Evolutionary conservation across 2,113 vertebrate species (phyloP).

Genomic region (Sorex araneus): DNA sequence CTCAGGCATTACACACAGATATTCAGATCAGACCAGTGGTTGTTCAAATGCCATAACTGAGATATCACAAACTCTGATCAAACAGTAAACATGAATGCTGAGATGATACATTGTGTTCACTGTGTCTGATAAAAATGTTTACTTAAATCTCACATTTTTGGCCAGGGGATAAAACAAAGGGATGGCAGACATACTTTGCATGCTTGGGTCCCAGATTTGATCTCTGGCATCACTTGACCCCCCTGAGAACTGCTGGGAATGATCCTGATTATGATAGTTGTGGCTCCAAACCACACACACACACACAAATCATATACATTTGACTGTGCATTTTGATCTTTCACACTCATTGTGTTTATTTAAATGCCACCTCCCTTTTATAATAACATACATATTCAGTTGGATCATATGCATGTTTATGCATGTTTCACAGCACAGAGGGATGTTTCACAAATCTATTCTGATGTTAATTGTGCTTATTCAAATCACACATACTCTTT

Average conservation of each 20-base stretch:
- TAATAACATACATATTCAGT: not conserved
- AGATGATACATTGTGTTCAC: not conserved
- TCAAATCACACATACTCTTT: not conserved
- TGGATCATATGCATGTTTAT: not conserved
- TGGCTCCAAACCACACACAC: no score
- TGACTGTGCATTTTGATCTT: not conserved
- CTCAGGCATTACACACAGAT: not conserved
- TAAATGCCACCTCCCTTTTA: not conserved
- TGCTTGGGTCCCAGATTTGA: no score
- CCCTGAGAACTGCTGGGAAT: no score
- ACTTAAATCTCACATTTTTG: not conserved
- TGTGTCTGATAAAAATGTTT: not conserved
- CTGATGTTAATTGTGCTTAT: not conserved
- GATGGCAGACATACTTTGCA: no score
- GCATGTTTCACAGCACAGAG: not conserved
- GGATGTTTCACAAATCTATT: not conserved
- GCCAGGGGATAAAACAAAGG: not conserved
- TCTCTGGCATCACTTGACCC: no score
- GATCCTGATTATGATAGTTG: no score
- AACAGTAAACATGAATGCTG: not conserved
- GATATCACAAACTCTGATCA: constrained; percentile 1
- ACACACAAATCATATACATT: no score
- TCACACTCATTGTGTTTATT: not conserved
- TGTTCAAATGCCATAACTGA: not conserved
- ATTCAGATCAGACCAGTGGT: not conserved